Base-by-base conservation (phyloP, 2,113 vertebrate genomes). In the Planiliza haematocheilus region DNA sequence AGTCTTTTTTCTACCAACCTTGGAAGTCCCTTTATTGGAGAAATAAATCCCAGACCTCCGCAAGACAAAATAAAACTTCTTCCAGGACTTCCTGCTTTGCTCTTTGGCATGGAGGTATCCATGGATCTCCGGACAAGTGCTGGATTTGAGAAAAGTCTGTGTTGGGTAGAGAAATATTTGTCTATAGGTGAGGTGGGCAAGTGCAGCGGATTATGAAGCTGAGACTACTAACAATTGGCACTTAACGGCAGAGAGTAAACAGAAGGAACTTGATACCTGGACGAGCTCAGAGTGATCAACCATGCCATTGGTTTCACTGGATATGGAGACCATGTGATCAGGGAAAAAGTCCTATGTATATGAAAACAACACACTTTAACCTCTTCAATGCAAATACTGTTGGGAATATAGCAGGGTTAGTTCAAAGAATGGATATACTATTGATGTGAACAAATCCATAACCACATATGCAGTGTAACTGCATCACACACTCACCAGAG, bases 11-110 rank as follows among this genome's bases (percentile, higher is more conserved):
- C 38, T 14, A 79, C 92, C 90, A 90, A 99, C 97, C 96, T 99
- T 99, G 70, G 97, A 99, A 65, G 94, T 97, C 83, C 97, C 97
- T 92, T 98, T 98, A 69, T 94, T 98, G 79, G 98, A 99, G 93
- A 96, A 97, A 92, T 99, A 99, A 79, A 99, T 93, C 39, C 98
- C 98, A 46, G 98, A 99, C 91, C 97, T 94, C 92, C 98, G 94
- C 77, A 99, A 90, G 67, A 99, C 86, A 94, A 98, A 99, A 86
- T 95, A 99, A 82, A 94, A 79, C 91, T 95, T 99, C 91, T 96
- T 99, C 97, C 97, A 99, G 0, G 95, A 95, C 76, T 98, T 99
- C 83, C 94, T 97, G 52, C 96, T 95, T 74, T 95, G 96, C 65
- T 99, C 98, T 92, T 96, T 98, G 75, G 94, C 94, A 63, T 98